Conservation (phyloP, 2,797 vertebrate species). For the Yasuhikotakia modesta region DNA sequence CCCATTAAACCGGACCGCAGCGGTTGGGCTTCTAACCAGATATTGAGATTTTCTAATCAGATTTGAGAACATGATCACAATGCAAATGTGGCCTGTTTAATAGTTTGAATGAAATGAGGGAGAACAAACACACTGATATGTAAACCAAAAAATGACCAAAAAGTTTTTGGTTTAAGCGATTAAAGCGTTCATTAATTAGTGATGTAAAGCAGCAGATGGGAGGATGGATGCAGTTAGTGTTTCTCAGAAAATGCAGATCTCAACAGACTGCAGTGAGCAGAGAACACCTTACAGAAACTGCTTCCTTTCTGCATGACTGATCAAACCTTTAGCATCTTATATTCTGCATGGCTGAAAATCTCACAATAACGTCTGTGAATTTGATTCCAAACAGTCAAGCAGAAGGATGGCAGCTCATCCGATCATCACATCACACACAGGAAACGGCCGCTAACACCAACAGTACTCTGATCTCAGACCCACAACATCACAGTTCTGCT, state of each 20-base stretch:
- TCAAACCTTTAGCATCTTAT: slow-evolving; percentile 45
- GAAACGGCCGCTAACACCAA: slow-evolving; percentile 91
- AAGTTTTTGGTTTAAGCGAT: too few relatives aligned
- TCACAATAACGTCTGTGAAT: neutral
- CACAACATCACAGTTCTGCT: slow-evolving; percentile 61
- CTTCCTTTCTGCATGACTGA: slow-evolving; percentile 67
- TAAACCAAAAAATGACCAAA: too few relatives aligned
- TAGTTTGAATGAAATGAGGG: slow-evolving; percentile 55
- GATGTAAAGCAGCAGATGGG: slow-evolving; percentile 72
- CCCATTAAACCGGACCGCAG: slow-evolving; percentile 6
- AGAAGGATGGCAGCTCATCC: slow-evolving; percentile 65
- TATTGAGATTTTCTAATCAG: too few relatives aligned
- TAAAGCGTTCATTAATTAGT: too few relatives aligned
- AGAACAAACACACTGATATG: too few relatives aligned
- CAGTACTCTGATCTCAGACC: slow-evolving; percentile 85
- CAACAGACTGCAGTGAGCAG: slow-evolving; percentile 40
- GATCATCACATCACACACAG: slow-evolving; percentile 73
- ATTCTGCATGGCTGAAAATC: neutral
- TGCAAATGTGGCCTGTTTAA: slow-evolving; percentile 53
- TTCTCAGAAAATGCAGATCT: slow-evolving; percentile 59
- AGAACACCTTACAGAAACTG: slow-evolving; percentile 55
- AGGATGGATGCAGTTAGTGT: slow-evolving; percentile 61
- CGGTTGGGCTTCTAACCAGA: slow-evolving; percentile 37
- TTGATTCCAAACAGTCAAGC: slow-evolving; percentile 70
- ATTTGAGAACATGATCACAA: slow-evolving; percentile 40